Conservation (phyloP, 2,888 invertebrate genomes). For the Parnassius mnemosyne region DNA sequence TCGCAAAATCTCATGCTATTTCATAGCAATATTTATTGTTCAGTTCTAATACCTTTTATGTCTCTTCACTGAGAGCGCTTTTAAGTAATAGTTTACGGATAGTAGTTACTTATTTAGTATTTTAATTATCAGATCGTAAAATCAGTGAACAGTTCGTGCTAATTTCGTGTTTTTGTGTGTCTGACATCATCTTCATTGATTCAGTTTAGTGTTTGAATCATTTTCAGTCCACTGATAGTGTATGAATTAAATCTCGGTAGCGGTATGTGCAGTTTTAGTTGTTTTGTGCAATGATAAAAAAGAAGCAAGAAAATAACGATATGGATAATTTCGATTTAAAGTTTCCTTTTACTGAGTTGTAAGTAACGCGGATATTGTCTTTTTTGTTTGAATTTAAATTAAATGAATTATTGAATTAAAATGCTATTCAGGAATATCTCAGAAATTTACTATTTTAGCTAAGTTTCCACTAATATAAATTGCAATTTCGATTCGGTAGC, state of each 20-base stretch:
- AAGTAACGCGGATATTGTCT: slow-evolving; percentile 34
- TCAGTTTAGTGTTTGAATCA: slow-evolving; percentile 60
- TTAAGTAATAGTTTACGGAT: no score
- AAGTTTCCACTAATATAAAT: no score
- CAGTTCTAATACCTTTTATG: no score
- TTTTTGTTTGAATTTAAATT: no score
- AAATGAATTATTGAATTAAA: no score
- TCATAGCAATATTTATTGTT: no score
- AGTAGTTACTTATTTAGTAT: not conserved
- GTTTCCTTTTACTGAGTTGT: slow-evolving; percentile 44
- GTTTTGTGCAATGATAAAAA: slow-evolving; percentile 21
- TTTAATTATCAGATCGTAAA: slow-evolving; percentile 46
- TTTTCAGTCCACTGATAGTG: slow-evolving; percentile 42
- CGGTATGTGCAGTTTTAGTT: slow-evolving; percentile 27
- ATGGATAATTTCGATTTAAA: slow-evolving; percentile 48
- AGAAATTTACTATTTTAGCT: no score
- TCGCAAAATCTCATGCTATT: not conserved
- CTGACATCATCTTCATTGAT: slow-evolving; percentile 59
- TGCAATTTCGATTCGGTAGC: no score
- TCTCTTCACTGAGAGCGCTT: no score
- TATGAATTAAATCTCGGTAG: slow-evolving; percentile 47
- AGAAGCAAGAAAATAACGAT: slow-evolving; percentile 15
- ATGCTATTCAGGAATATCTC: no score
- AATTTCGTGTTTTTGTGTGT: slow-evolving; percentile 52
- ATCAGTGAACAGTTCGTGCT: slow-evolving; percentile 49